Evolutionary conservation across 2,888 invertebrate genomes (phyloP).

Genomic region (Branchipolynoe longqiensis): DNA sequence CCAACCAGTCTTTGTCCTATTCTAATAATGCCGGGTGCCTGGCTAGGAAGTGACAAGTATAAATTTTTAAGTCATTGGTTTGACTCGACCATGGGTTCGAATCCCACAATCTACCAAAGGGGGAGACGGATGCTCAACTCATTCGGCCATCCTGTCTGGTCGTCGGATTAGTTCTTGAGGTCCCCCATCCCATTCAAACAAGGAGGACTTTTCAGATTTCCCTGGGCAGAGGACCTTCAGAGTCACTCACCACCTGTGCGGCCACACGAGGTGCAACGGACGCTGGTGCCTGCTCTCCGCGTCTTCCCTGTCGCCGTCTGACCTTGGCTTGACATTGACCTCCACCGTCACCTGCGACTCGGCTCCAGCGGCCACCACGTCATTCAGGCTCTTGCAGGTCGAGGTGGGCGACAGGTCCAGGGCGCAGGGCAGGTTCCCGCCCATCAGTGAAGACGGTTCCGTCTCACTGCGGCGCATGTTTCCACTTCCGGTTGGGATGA

Average conservation of each 20-base stretch:
- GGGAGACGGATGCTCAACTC: too few species aligned
- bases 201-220: too few species aligned
- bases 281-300: conserved; percentile 14
- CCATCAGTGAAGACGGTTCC: conserved; percentile 45
- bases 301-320: conserved; percentile 17
- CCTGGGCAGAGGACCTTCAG: too few species aligned
- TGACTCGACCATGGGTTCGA: too few species aligned
- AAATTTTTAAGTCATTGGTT: too few species aligned
- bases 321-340: conserved; percentile 30
- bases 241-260: conserved; percentile 86
- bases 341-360: conserved; percentile 35
- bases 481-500: neutral
- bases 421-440: conserved; percentile 36
- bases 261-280: conserved; percentile 87
- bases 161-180: too few species aligned
- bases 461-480: conserved; percentile 45
- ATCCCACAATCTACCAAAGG: too few species aligned
- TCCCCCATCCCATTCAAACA: too few species aligned
- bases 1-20: too few species aligned
- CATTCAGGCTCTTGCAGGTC: conserved; percentile 36
- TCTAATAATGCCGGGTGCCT: too few species aligned
- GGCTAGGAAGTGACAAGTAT: too few species aligned
- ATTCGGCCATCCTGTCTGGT: too few species aligned
- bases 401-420: conserved; percentile 39
- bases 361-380: conserved; percentile 5